phyloP scores from a whole-genome alignment of 2,797 vertebrate genomes.

The Xyrichtys novacula region DNA sequence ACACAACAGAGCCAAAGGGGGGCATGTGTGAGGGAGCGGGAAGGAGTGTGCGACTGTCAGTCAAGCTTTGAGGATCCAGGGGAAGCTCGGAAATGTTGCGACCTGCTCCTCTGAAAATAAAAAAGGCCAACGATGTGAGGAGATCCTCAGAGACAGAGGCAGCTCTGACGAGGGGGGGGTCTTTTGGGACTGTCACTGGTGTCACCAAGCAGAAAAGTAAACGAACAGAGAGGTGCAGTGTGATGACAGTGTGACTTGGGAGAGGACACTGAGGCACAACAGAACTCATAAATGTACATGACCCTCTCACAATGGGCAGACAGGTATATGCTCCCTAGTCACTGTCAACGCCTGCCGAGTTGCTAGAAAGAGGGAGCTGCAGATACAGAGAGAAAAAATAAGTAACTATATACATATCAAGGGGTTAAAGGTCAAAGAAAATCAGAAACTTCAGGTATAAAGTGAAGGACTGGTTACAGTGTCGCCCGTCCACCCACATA shows the following conservation, averaged over 20 bases:
- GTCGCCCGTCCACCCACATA: slow-evolving; percentile 57
- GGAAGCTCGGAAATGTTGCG: slow-evolving; percentile 36
- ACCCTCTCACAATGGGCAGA: slow-evolving; percentile 24
- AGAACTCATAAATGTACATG: slow-evolving; percentile 43
- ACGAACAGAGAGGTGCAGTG: slow-evolving; percentile 21
- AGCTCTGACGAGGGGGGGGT: slow-evolving; percentile 41
- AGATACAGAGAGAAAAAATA: neutral
- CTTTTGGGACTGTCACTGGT: slow-evolving; percentile 43
- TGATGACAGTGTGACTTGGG: slow-evolving; percentile 29
- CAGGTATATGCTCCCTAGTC: slow-evolving; percentile 19
- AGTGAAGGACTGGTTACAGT: slow-evolving; percentile 25
- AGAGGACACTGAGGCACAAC: slow-evolving; percentile 20
- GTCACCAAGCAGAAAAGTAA: slow-evolving; percentile 38
- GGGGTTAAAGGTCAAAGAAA: slow-evolving; percentile 28
- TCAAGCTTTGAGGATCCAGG: slow-evolving; percentile 47
- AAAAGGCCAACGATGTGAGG: slow-evolving; percentile 19
- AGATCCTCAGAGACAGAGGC: slow-evolving; percentile 32
- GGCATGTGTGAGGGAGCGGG: slow-evolving; percentile 20
- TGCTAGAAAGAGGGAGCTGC: slow-evolving; percentile 18
- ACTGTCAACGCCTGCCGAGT: slow-evolving; percentile 4
- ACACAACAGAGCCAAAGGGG: slow-evolving; percentile 9
- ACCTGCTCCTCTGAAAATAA: slow-evolving; percentile 34
- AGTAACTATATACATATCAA: slow-evolving; percentile 1
- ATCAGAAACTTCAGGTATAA: slow-evolving; percentile 30
- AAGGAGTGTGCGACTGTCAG: slow-evolving; percentile 32